A percentile compares a stretch with the other conserved stretches of the same genome.
phyloP scores from a whole-genome alignment of 2,888 invertebrate genomes.

The Tholera decimalis region DNA sequence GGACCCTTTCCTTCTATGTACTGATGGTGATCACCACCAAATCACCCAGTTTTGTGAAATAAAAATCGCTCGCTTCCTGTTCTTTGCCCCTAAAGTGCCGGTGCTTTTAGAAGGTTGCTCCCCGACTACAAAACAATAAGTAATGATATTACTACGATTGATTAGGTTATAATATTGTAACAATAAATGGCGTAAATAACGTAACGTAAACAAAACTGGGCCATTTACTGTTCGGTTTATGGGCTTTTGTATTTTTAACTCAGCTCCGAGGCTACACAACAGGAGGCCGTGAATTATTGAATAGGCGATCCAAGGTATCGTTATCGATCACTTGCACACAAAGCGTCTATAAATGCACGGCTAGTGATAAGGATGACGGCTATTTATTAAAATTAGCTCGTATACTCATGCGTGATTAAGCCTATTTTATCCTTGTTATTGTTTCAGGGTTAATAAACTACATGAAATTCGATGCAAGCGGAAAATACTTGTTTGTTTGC shows the following conservation, averaged over 20 bases:
- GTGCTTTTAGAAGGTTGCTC: too few species aligned
- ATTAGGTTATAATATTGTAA: slow-evolving; percentile 18
- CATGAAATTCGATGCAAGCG: slow-evolving; percentile 94
- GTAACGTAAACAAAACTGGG: slow-evolving; percentile 20
- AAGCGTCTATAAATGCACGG: slow-evolving; percentile 51
- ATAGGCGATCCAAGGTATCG: slow-evolving; percentile 61
- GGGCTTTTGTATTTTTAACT: slow-evolving; percentile 61
- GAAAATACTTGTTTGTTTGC: slow-evolving; percentile 94
- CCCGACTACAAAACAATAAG: too few species aligned
- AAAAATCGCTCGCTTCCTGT: too few species aligned
- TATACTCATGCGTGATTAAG: slow-evolving; percentile 21
- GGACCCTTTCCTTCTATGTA: too few species aligned
- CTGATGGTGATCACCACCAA: too few species aligned
- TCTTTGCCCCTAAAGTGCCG: too few species aligned
- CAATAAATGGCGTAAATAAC: slow-evolving; percentile 10
- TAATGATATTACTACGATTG: slow-evolving; percentile 8
- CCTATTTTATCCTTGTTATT: slow-evolving; percentile 36
- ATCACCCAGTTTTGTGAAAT: too few species aligned
- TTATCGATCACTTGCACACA: slow-evolving; percentile 62
- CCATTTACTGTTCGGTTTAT: slow-evolving; percentile 32
- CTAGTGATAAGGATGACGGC: slow-evolving; percentile 48
- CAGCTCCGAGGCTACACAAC: slow-evolving; percentile 61
- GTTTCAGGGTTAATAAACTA: slow-evolving; percentile 93
- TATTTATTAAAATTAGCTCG: slow-evolving; percentile 40
- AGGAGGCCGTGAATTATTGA: slow-evolving; percentile 66